Evolutionary conservation across 2,888 invertebrate species (phyloP), one percentile per base, ranked within the genome.

Genomic region (Gastrophysa polygoni): DNA sequence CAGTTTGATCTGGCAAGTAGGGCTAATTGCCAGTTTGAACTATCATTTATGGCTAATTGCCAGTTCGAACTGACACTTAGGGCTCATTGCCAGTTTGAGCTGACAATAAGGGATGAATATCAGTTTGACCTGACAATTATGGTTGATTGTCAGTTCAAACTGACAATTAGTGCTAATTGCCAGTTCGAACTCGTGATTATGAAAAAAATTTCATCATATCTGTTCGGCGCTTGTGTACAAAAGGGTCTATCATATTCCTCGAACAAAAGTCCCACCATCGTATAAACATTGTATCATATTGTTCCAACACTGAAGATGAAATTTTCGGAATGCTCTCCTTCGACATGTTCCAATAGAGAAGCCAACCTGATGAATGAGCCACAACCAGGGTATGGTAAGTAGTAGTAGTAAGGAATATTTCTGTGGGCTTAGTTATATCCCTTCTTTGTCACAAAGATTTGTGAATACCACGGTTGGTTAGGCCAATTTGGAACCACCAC

Each of bases 331-430:
- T 2, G 10, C 8, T 1, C 1, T 8, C 29, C 6, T 10, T 10
- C 10, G 4, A 2, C 2, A 32, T 32, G 29, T 8, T 32, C 10
- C 10, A 6, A 10, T 1, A 8, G 1, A 17, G 18, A 59, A 10
- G 50, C 29, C 44, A 5, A 11, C 50, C 50, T n/a, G 62, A 57
- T 49, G 52, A 52, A 32, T 47, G 16, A 11, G 52, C 62, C 47
- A 24, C 57, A 46, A 51, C 54, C 54, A 52, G 57, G 47, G 54
- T 48, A 17, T 56, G 7, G 6, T 50, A 56, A 44, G 50, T 49
- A 11, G 14, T 6, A 50, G n/a, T 43, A 46, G 8, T 56, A 64
- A 17, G 57, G 6, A 5, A 59, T n/a, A 14, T 59, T 1, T 24
- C 10, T 10, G 7, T 52, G 20, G 6, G 51, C 51, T 16, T 51